A percentile compares a stretch with the other conserved stretches of the same genome.
These are phyloP conservation scores for Cylindroiulus punctatus DNA, from an alignment of 2,888 invertebrate genomes.

Conservation along the genomic window DNA sequence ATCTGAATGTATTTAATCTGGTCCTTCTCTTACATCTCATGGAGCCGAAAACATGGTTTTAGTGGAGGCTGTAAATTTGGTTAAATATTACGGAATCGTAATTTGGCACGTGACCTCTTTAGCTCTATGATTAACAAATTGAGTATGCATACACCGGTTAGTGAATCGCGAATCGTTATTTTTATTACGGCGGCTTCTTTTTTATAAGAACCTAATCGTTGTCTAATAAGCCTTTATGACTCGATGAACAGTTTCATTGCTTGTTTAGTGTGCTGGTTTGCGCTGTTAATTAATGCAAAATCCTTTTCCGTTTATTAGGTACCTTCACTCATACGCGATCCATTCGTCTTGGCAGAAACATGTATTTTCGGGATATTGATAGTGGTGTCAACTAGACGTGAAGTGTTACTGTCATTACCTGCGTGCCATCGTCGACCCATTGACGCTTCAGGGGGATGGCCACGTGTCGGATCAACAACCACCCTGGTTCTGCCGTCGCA, in stretches of 20 bases:
- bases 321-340: too few relatives aligned
- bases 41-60: too few relatives aligned
- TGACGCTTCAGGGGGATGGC: neutral
- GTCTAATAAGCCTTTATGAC: neutral
- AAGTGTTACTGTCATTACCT: neutral
- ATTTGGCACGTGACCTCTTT: neutral
- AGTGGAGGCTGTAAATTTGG: too few relatives aligned
- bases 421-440: neutral
- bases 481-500: neutral
- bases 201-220: neutral
- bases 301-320: neutral
- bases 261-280: neutral
- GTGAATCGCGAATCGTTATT: neutral
- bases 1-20: too few relatives aligned
- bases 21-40: too few relatives aligned
- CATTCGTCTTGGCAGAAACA: too few relatives aligned
- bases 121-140: neutral
- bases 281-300: neutral
- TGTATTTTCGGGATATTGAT: neutral
- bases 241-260: neutral
- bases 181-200: neutral
- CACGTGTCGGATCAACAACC: constrained; percentile 2
- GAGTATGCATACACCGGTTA: neutral
- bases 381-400: neutral
- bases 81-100: too few relatives aligned